Evolutionary conservation across 64 coral and sea anemone species (phyloP).

Genomic region (Stichodactyla mertensii): DNA sequence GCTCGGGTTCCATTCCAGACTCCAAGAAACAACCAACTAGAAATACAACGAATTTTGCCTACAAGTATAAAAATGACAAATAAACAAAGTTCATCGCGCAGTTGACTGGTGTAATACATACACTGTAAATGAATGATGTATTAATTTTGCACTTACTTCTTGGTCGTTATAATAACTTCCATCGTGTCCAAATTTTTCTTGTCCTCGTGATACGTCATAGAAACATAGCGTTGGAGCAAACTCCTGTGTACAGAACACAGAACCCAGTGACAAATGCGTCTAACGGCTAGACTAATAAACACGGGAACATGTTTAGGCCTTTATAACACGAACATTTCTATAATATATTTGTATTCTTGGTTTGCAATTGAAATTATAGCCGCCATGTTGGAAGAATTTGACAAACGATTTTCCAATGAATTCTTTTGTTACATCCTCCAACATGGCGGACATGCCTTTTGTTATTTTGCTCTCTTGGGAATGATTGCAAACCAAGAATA

Average conservation of each 20-base stretch:
- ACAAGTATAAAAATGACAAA: not conserved
- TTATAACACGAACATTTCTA: no score
- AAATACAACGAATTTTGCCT: constrained; percentile 96
- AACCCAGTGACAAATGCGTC: no score
- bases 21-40: constrained; percentile 75
- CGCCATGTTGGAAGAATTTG: no score
- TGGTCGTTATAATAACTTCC: constrained; percentile 90
- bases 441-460: no score
- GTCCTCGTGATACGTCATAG: constrained; percentile 79
- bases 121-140: not conserved
- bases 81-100: not conserved
- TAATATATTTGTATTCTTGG: no score
- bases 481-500: no score
- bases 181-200: constrained; percentile 67
- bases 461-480: no score
- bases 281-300: not conserved
- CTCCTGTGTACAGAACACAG: constrained; percentile 18
- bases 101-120: not conserved
- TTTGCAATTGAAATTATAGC: no score
- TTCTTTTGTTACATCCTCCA: no score
- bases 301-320: no score
- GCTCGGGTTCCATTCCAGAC: constrained; percentile 50
- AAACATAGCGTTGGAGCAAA: constrained; percentile 80
- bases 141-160: constrained; percentile 47
- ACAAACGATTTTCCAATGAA: no score